Conservation (phyloP, 2,797 vertebrate species). For the Eidolon dupreanum region DNA sequence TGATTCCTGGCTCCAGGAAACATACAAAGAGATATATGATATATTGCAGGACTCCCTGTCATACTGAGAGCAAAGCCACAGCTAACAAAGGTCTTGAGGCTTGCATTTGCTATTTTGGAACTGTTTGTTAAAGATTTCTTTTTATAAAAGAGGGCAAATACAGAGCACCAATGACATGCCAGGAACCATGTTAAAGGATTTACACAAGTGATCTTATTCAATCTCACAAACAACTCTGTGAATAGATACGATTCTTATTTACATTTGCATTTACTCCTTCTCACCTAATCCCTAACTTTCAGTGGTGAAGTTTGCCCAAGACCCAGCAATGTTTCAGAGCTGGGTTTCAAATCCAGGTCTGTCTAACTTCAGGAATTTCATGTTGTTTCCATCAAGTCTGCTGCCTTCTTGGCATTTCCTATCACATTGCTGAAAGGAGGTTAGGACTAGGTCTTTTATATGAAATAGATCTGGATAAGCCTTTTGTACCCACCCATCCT, state of each 20-base stretch:
- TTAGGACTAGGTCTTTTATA: background rate
- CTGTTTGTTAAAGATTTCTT: background rate
- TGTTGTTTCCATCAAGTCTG: background rate
- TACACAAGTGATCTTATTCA: background rate
- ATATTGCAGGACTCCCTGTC: slow-evolving; percentile 61
- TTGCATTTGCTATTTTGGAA: slow-evolving; percentile 22
- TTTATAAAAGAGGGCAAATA: background rate
- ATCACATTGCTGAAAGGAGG: background rate
- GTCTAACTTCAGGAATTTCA: background rate
- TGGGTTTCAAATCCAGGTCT: background rate
- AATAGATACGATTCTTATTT: background rate
- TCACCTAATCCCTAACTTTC: background rate
- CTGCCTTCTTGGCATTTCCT: background rate
- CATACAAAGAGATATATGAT: slow-evolving; percentile 33
- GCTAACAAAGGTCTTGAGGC: slow-evolving; percentile 76
- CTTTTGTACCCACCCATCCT: background rate
- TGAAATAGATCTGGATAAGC: background rate
- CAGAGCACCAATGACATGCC: accelerated
- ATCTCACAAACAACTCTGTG: background rate
- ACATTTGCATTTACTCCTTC: background rate
- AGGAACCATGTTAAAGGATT: background rate
- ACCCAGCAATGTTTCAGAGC: background rate
- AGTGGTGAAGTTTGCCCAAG: background rate
- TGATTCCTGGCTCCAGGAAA: background rate
- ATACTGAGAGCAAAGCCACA: slow-evolving; percentile 70